Conservation (phyloP, 2,888 invertebrate genomes). For the Apotomis capreana region DNA sequence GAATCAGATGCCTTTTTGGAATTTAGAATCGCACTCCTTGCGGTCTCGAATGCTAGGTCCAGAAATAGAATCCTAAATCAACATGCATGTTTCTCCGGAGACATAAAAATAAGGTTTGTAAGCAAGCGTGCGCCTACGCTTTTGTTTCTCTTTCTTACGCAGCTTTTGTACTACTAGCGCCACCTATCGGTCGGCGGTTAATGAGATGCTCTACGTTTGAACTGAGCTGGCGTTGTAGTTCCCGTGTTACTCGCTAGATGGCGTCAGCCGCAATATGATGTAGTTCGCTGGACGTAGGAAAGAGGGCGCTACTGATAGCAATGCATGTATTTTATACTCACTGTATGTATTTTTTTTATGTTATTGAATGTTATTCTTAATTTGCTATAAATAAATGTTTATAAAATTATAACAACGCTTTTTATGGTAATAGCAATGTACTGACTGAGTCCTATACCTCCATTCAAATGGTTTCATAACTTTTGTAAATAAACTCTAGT, state of each 20-base stretch:
- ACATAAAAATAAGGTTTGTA: conserved; percentile 50
- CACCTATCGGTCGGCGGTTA: conserved; percentile 56
- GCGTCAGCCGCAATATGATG: conserved; percentile 42
- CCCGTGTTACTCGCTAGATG: conserved; percentile 52
- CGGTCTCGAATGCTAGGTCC: conserved; percentile 22
- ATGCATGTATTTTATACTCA: not conserved
- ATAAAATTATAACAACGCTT: too few relatives aligned
- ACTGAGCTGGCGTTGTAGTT: conserved; percentile 46
- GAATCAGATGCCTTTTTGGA: not conserved
- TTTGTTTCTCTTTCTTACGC: conserved; percentile 39
- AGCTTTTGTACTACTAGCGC: conserved; percentile 53
- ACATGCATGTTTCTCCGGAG: conserved; percentile 41
- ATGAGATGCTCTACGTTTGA: conserved; percentile 31
- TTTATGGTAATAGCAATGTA: too few relatives aligned
- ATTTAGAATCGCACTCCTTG: conserved; percentile 13
- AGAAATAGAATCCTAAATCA: conserved; percentile 42
- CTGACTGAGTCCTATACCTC: too few relatives aligned
- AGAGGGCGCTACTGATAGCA: conserved; percentile 55
- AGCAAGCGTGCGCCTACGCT: conserved; percentile 55
- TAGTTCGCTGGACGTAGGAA: conserved; percentile 44
- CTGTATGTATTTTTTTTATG: too few relatives aligned
- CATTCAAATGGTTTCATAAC: not conserved
- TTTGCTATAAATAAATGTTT: too few relatives aligned
- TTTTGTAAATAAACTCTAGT: not conserved
- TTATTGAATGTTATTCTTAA: too few relatives aligned